Evolutionary conservation across 2,888 invertebrate species (phyloP), one percentile per base, ranked within the genome.

Genomic region (Ormia ochracea): DNA sequence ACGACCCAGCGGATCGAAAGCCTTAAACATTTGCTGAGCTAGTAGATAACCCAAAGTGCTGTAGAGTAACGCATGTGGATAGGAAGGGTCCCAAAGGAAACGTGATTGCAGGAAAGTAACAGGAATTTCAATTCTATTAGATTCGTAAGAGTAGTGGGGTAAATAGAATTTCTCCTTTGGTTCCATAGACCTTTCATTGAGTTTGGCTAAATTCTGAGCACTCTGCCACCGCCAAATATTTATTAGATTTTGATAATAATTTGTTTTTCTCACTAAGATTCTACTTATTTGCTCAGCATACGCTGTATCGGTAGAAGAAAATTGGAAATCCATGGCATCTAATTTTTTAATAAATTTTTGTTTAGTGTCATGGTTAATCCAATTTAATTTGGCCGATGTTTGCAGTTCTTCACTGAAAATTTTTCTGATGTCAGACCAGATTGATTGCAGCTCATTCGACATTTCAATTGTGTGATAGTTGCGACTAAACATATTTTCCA

Each of bases 21-120:
- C 89, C 41, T 86, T 87, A 1, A 88, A 77, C 84, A 89, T 85
- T 81, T 89, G 86, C 14, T 87, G 86, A 0, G 87, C 89, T 4
- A 88, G 75, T 0, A 88, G 73, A 3, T 85, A 86, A 0, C 89
- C 88, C 10, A 89, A 72, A 0, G 88, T 84, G 41, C 85, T 86
- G 38, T 85, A 89, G 21, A 88, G 87, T 6, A 88, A 70, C 2
- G 88, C 84, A 56, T 83, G 84, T 0, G 88, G 88, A 80, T 88
- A 88, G 19, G 84, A 83, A 2, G 85, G 81, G 76, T 89, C 88
- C 84, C 87, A 88, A 58, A 89, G 85, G 82, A 88, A 86, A 2
- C 87, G 86, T 1, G 87, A 84, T 65, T 89, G 88, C 19, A 89
- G 68, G 14, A 88, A 85, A 0, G 85, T 87, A 36, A 87, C 82